A percentile compares a stretch with the other conserved stretches of the same genome.
Conservation (phyloP, 2,888 invertebrate genomes). For the Cephus pulcher region DNA sequence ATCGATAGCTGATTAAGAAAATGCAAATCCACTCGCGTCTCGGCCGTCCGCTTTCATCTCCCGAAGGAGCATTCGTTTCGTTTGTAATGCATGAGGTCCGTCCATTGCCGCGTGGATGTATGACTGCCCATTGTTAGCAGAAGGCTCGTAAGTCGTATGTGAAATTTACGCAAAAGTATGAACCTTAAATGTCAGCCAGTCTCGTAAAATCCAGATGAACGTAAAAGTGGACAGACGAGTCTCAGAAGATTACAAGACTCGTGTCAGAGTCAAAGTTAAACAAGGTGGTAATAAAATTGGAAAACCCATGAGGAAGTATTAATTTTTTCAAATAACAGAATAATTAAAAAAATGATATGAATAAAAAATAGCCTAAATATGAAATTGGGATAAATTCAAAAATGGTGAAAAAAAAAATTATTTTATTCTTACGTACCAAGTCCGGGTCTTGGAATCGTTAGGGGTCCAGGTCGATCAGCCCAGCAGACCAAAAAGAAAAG, state of each 20-base stretch:
- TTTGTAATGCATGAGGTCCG: slow-evolving; percentile 42
- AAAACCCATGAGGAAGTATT: neutral
- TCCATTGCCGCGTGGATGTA: slow-evolving; percentile 40
- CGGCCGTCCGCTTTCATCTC: neutral
- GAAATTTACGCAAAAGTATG: slow-evolving; percentile 45
- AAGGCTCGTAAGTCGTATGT: slow-evolving; percentile 31
- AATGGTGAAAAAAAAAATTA: neutral
- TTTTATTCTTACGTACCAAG: neutral
- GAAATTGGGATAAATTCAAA: too few relatives aligned
- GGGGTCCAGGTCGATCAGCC: slow-evolving; percentile 23
- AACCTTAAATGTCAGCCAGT: slow-evolving; percentile 37
- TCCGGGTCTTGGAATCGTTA: slow-evolving; percentile 53
- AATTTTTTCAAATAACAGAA: neutral
- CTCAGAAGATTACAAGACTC: neutral
- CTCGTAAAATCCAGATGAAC: slow-evolving; percentile 35
- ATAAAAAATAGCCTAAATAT: too few relatives aligned
- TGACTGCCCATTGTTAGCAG: slow-evolving; percentile 45
- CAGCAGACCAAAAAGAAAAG: slow-evolving; percentile 4
- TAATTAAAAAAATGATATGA: neutral
- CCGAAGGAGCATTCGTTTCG: slow-evolving; percentile 18
- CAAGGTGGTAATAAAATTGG: neutral
- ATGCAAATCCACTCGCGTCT: slow-evolving; percentile 22
- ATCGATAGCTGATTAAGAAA: slow-evolving; percentile 38
- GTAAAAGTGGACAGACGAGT: neutral
- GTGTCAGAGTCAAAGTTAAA: neutral